Base-by-base conservation (phyloP, 2,113 vertebrate genomes). In the Psammodynastes pulverulentus region DNA sequence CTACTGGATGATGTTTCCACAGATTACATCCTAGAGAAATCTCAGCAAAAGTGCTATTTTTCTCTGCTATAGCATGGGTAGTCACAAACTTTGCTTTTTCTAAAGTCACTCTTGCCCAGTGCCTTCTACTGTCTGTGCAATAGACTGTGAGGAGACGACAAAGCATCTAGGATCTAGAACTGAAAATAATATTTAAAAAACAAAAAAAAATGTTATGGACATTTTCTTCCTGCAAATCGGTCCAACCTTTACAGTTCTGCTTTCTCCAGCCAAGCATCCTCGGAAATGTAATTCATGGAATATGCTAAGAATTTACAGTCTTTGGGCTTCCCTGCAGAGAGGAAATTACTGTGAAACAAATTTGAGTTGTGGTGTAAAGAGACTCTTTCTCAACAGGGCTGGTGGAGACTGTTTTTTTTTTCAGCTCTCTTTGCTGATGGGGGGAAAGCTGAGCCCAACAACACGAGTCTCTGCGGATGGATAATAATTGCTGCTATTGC, bases 31-130 rank as follows among this genome's bases (percentile, higher is more conserved):
- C 87, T 13, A 46, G 53, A 53, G 23, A 88, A 91, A 89, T 93
- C 49, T 84, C 89, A 48, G 17, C 13, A 85, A 54, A 92, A 93
- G 54, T 26, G n/a, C 26, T 85, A 2, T 91, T 94, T 94, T 9
- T 10, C 39, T 26, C 88, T 0, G 0, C 67, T 93, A 89, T 0
- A 2, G 13, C 39, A 39, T 1, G 6, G 54, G 34, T 93, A 95
- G 89, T 93, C 91, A 90, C 15, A 46, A 92, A 92, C 0, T n/a
- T 46, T 56, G 19, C 3, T 9, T 5, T 56, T 45, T 89, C 85
- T 26, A 51, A 53, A 86, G 72, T 90, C 52, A 0, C 9, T 91
- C 19, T 0, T 2, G 23, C 89, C 84, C 94, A 88, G 51, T 90
- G 84, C 67, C n/a, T 52, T 91, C 15, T 90, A n/a, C 12, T 34